Evolutionary conservation across 2,797 vertebrate genomes (phyloP).

Genomic region (Rhinophrynus dorsalis): DNA sequence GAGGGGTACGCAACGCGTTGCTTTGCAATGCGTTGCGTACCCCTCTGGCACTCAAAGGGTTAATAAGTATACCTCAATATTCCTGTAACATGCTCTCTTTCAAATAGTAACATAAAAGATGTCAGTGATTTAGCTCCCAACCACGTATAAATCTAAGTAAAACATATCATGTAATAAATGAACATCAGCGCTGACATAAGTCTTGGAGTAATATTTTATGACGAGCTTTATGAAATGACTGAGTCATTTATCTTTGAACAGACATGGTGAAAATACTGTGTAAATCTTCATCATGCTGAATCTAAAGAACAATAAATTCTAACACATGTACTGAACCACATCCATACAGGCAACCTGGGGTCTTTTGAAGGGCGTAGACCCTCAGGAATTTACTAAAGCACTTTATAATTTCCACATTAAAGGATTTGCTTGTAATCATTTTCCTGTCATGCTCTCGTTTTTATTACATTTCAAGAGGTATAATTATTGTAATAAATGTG

Average conservation of each 20-base stretch:
- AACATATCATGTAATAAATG: constrained; percentile 10
- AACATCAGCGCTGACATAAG: constrained; percentile 27
- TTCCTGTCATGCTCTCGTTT: constrained; percentile 28
- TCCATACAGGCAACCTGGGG: background rate
- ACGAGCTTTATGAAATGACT: background rate
- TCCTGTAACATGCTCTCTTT: background rate
- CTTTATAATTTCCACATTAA: constrained; percentile 45
- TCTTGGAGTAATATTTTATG: constrained; percentile 15
- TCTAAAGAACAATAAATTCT: constrained; percentile 34
- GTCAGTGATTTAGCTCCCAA: background rate
- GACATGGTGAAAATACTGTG: constrained; percentile 23
- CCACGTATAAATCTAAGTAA: constrained; percentile 6
- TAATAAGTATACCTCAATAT: background rate
- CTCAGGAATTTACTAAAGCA: constrained; percentile 18
- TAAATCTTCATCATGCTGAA: constrained; percentile 33
- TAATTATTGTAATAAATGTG: constrained; percentile 24
- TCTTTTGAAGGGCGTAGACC: constrained; percentile 12
- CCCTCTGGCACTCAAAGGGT: no score
- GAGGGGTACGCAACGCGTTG: no score
- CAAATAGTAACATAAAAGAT: background rate
- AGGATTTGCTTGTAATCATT: constrained; percentile 42
- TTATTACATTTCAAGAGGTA: constrained; percentile 15
- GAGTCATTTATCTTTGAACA: constrained; percentile 24
- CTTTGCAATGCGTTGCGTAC: no score
- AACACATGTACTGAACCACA: constrained; percentile 15